Evolutionary conservation across 2,797 vertebrate species (phyloP).

Genomic region (Stomatorhinus walkeri): DNA sequence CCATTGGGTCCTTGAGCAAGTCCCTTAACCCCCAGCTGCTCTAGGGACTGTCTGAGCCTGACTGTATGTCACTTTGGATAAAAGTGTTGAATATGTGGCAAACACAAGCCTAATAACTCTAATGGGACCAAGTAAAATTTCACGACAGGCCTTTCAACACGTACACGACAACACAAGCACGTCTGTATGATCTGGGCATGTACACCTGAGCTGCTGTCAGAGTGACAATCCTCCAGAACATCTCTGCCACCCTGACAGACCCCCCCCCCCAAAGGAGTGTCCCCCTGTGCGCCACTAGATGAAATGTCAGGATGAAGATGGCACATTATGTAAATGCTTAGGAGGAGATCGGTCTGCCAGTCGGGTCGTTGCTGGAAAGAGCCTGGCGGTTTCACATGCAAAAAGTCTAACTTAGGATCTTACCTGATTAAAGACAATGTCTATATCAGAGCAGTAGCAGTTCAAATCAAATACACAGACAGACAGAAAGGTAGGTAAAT

Average conservation of each 20-base stretch:
- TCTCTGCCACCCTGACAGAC: neutral
- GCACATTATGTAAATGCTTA: neutral
- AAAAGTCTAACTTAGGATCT: neutral
- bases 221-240: neutral
- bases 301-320: neutral
- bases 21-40: neutral
- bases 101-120: neutral
- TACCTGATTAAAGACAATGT: neutral
- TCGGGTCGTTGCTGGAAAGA: neutral
- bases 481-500: neutral
- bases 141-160: neutral
- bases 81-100: neutral
- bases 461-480: neutral
- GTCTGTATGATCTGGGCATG: neutral
- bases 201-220: neutral
- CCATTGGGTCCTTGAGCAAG: neutral
- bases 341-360: neutral
- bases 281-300: neutral
- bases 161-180: neutral
- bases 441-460: neutral
- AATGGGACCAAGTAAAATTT: neutral
- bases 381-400: neutral
- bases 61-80: neutral
- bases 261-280: neutral
- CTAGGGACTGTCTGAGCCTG: neutral